Evolutionary conservation across 2,113 vertebrate genomes (phyloP), one percentile per base, ranked within the genome.

Genomic region (Butastur rufipennis): DNA sequence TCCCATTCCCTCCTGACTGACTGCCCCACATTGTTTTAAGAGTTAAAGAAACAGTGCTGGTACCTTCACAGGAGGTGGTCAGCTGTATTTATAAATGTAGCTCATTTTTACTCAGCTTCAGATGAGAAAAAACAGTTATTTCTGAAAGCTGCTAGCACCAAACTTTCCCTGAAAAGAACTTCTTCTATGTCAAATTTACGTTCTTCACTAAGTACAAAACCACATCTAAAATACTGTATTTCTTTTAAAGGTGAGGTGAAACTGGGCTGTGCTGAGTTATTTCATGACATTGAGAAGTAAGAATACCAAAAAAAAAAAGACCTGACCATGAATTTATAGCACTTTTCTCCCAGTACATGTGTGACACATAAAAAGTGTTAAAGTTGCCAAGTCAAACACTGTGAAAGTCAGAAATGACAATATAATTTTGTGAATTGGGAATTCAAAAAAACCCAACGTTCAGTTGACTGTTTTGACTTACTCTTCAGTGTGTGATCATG

Each of bases 341-440:
- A 80, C 62, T 92, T 72, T 92, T 92, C 81, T 72, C 71, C 25
- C 27, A 58, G 67, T 53, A 74, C 70, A 75, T 38, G 42, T 81
- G 59, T 79, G 89, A 96, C 73, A 95, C 53, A 89, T 38, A 88
- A 91, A 87, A 70, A 89, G 52, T 40, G 29, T 43, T 91, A 50
- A 84, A 71, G 63, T 40, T 96, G 86, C 83, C 83, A 96, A 96
- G 59, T 55, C 68, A 96, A 93, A 93, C 73, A 91, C 55, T 81
- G 18, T 86, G 48, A 70, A 92, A 94, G 59, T 81, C 47, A 96
- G 29, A 91, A 96, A 89, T 38, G 1, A 96, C 80, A 97, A 88
- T 91, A 90, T 78, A 53, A 80, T 86, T 93, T 86, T 80, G 8
- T 91, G 77, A 89, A 78, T 21, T 88, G 22, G 22, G 93, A 88